These are phyloP conservation scores for Nyctibius grandis DNA, from an alignment of 2,797 vertebrate genomes.

Conservation along the genomic window DNA sequence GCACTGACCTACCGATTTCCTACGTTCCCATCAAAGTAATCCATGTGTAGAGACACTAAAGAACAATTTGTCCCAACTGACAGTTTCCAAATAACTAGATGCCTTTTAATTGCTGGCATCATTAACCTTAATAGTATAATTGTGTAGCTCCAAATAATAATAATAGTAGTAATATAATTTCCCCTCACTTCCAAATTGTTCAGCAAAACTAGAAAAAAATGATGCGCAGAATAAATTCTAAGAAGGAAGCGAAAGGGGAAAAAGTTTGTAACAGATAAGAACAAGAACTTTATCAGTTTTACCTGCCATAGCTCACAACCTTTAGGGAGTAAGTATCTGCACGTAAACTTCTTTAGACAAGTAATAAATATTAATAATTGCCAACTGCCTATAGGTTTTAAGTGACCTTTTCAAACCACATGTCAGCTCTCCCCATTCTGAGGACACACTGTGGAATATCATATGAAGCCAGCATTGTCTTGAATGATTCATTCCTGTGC, in stretches of 20 bases:
- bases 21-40: constrained; percentile 70
- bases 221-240: neutral
- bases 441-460: neutral
- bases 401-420: constrained; percentile 67
- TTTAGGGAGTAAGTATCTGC: constrained; percentile 58
- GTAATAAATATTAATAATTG: constrained; percentile 75
- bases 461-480: constrained; percentile 33
- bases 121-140: constrained; percentile 83
- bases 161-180: constrained; percentile 62
- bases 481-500: constrained; percentile 54
- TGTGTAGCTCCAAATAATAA: constrained; percentile 67
- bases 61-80: constrained; percentile 74
- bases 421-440: constrained; percentile 39
- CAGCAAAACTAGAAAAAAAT: constrained; percentile 26
- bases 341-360: constrained; percentile 41
- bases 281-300: constrained; percentile 52
- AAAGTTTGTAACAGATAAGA: constrained; percentile 19
- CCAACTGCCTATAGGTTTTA: constrained; percentile 59
- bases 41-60: constrained; percentile 71
- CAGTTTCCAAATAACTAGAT: constrained; percentile 77
- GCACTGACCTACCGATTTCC: constrained; percentile 69
- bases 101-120: constrained; percentile 82
- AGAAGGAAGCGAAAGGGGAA: neutral
- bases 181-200: constrained; percentile 21
- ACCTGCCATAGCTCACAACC: constrained; percentile 52